Percentiles rank a stretch among this genome's conserved stretches.
Evolutionary conservation across 64 coral and sea anemone genomes (phyloP).

Genomic region (Catalaphyllia jardinei): DNA sequence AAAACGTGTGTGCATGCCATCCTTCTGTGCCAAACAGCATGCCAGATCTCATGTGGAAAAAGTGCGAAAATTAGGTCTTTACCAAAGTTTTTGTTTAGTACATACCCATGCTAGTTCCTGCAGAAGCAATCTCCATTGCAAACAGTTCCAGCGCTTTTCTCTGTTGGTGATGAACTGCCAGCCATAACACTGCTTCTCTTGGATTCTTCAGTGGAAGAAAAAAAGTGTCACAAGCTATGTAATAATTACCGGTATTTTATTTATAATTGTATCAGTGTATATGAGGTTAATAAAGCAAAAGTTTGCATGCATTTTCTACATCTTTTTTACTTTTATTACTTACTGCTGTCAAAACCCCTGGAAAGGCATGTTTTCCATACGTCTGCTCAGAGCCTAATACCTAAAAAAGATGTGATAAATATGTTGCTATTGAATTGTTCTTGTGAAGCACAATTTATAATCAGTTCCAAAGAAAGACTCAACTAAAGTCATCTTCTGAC

Average conservation of each 20-base stretch:
- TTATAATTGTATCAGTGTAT: no score
- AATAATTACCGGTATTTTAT: no score
- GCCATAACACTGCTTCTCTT: slow-evolving; percentile 93
- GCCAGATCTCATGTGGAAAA: no score
- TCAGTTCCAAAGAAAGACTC: no score
- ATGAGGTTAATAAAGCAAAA: no score
- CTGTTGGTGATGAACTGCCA: slow-evolving; percentile 97
- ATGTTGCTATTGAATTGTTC: neutral
- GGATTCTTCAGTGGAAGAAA: slow-evolving; percentile 44
- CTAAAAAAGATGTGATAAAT: slow-evolving; percentile 20
- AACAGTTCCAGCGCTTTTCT: slow-evolving; percentile 87
- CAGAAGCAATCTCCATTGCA: slow-evolving; percentile 94
- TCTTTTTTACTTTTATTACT: slow-evolving; percentile 21
- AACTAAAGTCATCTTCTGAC: no score
- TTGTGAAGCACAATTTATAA: no score
- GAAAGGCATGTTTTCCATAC: slow-evolving; percentile 82
- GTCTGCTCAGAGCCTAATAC: slow-evolving; percentile 93
- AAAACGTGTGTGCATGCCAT: no score
- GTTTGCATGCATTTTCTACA: neutral
- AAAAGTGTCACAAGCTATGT: neutral
- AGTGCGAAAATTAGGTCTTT: no score
- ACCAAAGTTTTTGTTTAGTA: neutral
- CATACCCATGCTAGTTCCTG: slow-evolving; percentile 98
- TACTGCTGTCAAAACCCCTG: slow-evolving; percentile 66
- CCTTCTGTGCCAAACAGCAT: no score